Base-by-base conservation (phyloP, 2,113 vertebrate species). In the Cnemophilus loriae region DNA sequence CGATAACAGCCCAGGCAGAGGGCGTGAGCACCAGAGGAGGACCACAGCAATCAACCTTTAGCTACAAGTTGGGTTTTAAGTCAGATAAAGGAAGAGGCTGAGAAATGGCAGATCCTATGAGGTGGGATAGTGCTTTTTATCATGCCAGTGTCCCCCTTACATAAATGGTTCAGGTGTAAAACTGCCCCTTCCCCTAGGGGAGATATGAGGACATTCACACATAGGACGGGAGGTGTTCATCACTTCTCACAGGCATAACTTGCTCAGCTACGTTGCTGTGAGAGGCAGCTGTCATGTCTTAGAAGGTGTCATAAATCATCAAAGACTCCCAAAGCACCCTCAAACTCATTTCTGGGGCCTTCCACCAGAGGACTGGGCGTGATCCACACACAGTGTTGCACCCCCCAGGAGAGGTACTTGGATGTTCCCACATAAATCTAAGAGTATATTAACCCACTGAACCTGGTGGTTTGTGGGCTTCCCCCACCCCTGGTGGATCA, bases 401-500 rank as follows among this genome's bases (percentile, higher is more conserved):
- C 3, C 11, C 0, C 3, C 13, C 22, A 27, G 22, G 8, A 27
- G 10, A 23, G 55, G 33, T 37, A 33, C 17, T 22, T 68, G 32
- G 27, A 17, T 0, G 0, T 15, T 37, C 46, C 33, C 37, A 37
- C 17, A 44, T 27, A 52, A 77, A 18, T 27, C 28, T 28, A 18
- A 46, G 11, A 15, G 7, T 39, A 14, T 7, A 46, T 84, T 33
- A 64, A 55, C n/a, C 17, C 33, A 21, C 5, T 18, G 49, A 46
- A 39, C 21, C 39, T 50, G 21, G 32, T 18, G 22, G 37, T 65
- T 65, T 75, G 41, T 27, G 32, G 35, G 35, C 4, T 13, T 44
- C 6, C 11, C 60, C 32, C 44, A 21, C 7, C 8, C 10, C 4
- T 0, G 0, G 41, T 20, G 20, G 30, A 26, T 67, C 37, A 77